Conservation (phyloP, 2,113 vertebrate genomes). For the Paraplagusia blochii region DNA sequence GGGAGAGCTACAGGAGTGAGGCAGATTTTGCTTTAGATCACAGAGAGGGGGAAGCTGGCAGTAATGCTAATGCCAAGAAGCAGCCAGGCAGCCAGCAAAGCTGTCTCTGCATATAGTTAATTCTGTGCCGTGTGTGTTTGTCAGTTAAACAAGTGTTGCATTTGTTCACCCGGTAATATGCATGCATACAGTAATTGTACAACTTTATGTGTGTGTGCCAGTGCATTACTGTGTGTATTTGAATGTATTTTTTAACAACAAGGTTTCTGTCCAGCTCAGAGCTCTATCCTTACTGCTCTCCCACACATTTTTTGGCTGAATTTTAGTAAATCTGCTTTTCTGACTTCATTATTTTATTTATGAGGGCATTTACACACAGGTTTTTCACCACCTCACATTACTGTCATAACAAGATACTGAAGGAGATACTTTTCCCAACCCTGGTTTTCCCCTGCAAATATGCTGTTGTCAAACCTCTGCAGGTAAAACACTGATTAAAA, state of each 20-base stretch:
- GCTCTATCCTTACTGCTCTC: not conserved
- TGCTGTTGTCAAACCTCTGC: not conserved
- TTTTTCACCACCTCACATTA: not conserved
- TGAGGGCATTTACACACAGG: not conserved
- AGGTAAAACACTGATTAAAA: not conserved
- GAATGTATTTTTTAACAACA: not conserved
- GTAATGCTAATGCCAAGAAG: conserved; percentile 60
- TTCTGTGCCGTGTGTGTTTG: not conserved
- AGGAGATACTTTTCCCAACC: not conserved
- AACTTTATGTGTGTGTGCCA: not conserved
- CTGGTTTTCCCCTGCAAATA: not conserved
- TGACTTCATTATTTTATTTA: not conserved
- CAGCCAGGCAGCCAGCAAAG: conserved; percentile 48
- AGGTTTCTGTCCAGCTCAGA: not conserved
- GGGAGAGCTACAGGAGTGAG: conserved; percentile 25
- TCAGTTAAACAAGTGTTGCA: conserved; percentile 3
- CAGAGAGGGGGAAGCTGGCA: conserved; percentile 39
- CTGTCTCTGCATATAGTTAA: conserved; percentile 51
- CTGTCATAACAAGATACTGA: not conserved
- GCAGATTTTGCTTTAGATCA: conserved; percentile 51
- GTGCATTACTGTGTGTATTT: not conserved
- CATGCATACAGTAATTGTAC: not conserved
- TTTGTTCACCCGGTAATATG: conserved; percentile 9
- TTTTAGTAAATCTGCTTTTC: not conserved
- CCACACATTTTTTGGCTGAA: not conserved